These are phyloP conservation scores for Falco peregrinus DNA, from an alignment of 2,797 vertebrate species.

Conservation along the genomic window DNA sequence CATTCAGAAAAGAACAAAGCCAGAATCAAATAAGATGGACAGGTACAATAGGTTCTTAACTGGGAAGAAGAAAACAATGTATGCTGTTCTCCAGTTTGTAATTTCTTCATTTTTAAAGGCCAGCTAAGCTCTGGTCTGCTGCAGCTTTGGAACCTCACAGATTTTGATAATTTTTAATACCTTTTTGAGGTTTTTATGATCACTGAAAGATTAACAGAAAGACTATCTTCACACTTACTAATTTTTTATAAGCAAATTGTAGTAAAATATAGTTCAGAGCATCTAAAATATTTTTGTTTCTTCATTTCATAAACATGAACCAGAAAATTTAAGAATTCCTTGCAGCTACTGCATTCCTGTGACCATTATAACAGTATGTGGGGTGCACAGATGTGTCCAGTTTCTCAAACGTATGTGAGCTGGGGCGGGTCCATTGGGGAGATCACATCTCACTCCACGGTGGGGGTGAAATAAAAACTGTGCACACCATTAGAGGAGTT, in stretches of 20 bases:
- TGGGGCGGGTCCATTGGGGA: background rate
- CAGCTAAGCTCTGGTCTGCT: background rate
- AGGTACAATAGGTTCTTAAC: background rate
- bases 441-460: background rate
- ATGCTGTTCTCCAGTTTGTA: background rate
- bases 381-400: background rate
- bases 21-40: background rate
- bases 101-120: background rate
- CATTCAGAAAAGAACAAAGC: background rate
- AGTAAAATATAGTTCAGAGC: background rate
- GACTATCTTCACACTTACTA: background rate
- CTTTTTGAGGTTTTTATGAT: background rate
- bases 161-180: background rate
- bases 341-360: background rate
- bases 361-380: rapidly evolving
- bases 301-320: background rate
- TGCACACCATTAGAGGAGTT: background rate
- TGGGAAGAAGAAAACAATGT: background rate
- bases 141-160: background rate
- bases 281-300: background rate
- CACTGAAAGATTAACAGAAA: background rate
- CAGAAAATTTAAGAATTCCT: background rate
- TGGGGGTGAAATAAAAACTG: background rate
- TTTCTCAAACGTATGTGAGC: background rate
- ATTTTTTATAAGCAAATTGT: rapidly evolving